A percentile compares a stretch with the other conserved stretches of the same genome.
Evolutionary conservation across 2,113 vertebrate genomes (phyloP).

Genomic region (Chamaea fasciata): DNA sequence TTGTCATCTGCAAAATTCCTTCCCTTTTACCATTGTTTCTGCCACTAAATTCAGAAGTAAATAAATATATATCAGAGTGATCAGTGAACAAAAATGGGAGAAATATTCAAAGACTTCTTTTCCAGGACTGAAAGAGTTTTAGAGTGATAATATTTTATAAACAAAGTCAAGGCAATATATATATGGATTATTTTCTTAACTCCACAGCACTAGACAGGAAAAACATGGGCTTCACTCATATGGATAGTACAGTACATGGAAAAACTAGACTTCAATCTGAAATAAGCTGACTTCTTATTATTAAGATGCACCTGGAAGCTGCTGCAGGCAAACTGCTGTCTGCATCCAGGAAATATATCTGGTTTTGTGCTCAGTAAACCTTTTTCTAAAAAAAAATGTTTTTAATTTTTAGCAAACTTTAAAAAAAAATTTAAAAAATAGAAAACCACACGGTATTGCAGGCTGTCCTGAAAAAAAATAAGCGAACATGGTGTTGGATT

Average conservation of each 20-base stretch:
- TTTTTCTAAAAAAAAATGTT: background rate
- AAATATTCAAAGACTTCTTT: background rate
- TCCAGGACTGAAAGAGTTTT: background rate
- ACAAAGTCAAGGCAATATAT: background rate
- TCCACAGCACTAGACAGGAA: background rate
- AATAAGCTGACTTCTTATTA: background rate
- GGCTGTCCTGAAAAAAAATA: background rate
- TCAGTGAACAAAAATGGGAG: background rate
- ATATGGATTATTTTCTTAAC: background rate
- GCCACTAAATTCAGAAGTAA: background rate
- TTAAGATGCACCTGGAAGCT: background rate
- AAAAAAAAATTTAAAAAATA: background rate
- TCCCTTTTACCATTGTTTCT: background rate
- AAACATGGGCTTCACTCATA: background rate
- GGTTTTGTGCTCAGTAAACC: background rate
- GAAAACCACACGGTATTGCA: background rate
- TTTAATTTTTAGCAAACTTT: background rate
- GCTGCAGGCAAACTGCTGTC: background rate
- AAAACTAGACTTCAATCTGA: background rate
- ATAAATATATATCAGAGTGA: accelerated
- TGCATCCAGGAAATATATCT: background rate
- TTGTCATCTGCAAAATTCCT: background rate
- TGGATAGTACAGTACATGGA: background rate
- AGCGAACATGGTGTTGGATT: background rate
- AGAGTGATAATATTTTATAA: background rate